Conservation (phyloP, 2,797 vertebrate species). For the Danio kyathit region DNA sequence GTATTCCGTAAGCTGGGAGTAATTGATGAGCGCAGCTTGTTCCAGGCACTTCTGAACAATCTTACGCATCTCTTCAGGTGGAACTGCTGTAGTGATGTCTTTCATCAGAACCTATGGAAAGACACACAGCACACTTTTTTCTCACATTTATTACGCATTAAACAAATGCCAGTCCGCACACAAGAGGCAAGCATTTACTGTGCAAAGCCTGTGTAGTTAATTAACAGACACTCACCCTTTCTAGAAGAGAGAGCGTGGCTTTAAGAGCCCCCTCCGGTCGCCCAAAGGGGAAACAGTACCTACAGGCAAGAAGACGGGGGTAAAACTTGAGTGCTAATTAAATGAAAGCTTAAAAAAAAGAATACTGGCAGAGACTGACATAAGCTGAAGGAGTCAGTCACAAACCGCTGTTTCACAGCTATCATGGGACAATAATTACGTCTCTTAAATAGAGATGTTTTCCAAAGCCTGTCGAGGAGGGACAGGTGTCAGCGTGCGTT, state of each 20-base stretch:
- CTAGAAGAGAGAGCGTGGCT: constrained; percentile 94
- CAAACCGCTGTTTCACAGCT: constrained; percentile 38
- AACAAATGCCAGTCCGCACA: background rate
- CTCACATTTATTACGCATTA: constrained; percentile 4
- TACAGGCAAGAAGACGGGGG: constrained; percentile 66
- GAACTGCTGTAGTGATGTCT: constrained; percentile 93
- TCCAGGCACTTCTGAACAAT: constrained; percentile 93
- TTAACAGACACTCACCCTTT: constrained; percentile 84
- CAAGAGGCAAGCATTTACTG: constrained; percentile 3
- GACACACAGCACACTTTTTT: background rate
- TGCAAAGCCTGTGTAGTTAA: constrained; percentile 25
- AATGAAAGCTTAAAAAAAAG: constrained; percentile 13
- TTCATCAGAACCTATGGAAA: constrained; percentile 92
- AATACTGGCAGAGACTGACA: background rate
- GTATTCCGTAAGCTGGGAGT: constrained; percentile 93
- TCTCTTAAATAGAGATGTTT: constrained; percentile 37
- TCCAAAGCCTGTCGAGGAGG: constrained; percentile 41
- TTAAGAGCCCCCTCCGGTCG: constrained; percentile 97
- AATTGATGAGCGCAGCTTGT: constrained; percentile 94
- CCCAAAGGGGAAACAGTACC: constrained; percentile 98
- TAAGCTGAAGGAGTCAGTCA: constrained; percentile 25
- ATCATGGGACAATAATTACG: constrained; percentile 46
- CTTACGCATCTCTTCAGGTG: constrained; percentile 92
- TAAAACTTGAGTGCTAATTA: constrained; percentile 31
- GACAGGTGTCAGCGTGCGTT: constrained; percentile 50